Conservation (phyloP, 2,888 invertebrate species). For the Conistra vaccinii region DNA sequence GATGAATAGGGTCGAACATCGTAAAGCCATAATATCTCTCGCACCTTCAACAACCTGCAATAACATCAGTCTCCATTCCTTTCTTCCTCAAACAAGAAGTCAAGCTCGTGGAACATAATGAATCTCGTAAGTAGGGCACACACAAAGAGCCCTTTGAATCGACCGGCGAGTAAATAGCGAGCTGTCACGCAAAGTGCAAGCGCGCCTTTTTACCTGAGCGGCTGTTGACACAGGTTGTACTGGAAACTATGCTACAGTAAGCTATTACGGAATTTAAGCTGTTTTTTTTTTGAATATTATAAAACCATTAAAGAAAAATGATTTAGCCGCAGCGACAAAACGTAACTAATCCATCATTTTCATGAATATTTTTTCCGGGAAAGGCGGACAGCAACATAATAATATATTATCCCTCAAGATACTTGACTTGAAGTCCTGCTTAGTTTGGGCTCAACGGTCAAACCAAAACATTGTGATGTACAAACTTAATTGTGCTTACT, state of each 20-base stretch:
- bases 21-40: background rate
- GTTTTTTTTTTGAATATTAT: background rate
- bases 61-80: slow-evolving; percentile 1
- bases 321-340: background rate
- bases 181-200: slow-evolving; percentile 57
- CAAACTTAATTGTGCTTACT: background rate
- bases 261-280: too few relatives aligned
- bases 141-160: slow-evolving; percentile 46
- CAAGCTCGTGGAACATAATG: slow-evolving; percentile 27
- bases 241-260: slow-evolving; percentile 13
- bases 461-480: background rate
- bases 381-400: background rate
- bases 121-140: slow-evolving; percentile 46
- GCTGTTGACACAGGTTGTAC: background rate
- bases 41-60: background rate
- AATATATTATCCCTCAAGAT: background rate
- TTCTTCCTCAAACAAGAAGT: slow-evolving; percentile 14
- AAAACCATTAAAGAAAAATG: background rate
- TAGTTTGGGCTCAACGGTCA: background rate
- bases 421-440: background rate
- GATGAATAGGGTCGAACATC: background rate
- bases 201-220: slow-evolving; percentile 29
- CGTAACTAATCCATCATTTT: background rate
- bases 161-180: slow-evolving; percentile 41
- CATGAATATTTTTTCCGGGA: background rate